Evolutionary conservation across 2,113 vertebrate genomes (phyloP), one percentile per base, ranked within the genome.

Genomic region (Erythrocercus mccallii): DNA sequence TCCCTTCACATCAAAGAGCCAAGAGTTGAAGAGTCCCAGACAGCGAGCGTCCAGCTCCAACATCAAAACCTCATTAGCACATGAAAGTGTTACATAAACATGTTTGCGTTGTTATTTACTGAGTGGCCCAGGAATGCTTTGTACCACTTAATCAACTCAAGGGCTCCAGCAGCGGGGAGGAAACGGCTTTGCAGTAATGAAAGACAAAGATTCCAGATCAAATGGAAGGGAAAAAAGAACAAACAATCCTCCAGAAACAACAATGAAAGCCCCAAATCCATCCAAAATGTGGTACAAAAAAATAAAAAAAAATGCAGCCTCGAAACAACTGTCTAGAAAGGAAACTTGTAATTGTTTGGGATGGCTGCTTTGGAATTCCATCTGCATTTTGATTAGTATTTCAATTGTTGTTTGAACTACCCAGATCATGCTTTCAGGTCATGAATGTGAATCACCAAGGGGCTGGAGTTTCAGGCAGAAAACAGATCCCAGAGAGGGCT

Each of bases 141-240:
- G 94, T 92, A 97, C 88, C 87, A 87, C 87, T 92, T 97, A 95
- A 97, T 97, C 96, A 97, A 60, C 73, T 95, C 94, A 96, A 95
- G 94, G 66, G 91, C 70, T 37, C 2, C 27, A 73, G 88, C 71
- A 73, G 47, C 56, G 35, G 66, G 82, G 80, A 95, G 94, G 94
- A 96, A 97, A 97, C 48, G 86, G 78, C 58, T 96, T 84, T 90
- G 90, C 71, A 45, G 12, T 91, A 91, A 95, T 88, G 82, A 95
- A 92, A 94, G 88, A 71, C 89, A 85, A 76, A 83, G 74, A 66
- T 79, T 92, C 92, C 86, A 93, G 69, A 95, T 88, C 51, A 86
- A 90, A 84, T 86, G 83, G 53, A 15, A 68, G 61, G 8, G 53
- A 16, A 64, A 64, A 45, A 54, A 68, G 64, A 33, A 31, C 40